A percentile compares a stretch with the other conserved stretches of the same genome.
phyloP scores from a whole-genome alignment of 2,888 invertebrate genomes.

The Platycheirus albimanus region DNA sequence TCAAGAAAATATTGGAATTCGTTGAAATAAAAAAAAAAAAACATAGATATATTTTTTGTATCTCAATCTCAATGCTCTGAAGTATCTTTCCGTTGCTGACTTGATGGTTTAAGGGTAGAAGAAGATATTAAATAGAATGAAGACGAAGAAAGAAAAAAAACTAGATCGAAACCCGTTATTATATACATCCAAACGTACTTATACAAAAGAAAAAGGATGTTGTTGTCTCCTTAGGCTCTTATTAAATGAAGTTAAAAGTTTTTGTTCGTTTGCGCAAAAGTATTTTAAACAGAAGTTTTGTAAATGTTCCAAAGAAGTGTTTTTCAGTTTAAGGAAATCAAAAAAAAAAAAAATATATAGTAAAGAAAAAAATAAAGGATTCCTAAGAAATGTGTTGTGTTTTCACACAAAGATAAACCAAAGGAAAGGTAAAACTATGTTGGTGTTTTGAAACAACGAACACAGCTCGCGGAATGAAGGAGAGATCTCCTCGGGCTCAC shows the following conservation, averaged over 20 bases:
- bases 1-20: constrained; percentile 23
- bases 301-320: constrained; percentile 23
- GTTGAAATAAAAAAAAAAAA: not conserved
- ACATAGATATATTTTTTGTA: not conserved
- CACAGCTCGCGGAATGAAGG: constrained; percentile 3
- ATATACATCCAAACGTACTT: constrained; percentile 4
- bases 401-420: constrained; percentile 29
- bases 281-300: constrained; percentile 33
- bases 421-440: constrained; percentile 23
- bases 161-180: constrained; percentile 14
- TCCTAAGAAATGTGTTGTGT: constrained; percentile 78
- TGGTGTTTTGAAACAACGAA: constrained; percentile 25
- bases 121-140: constrained; percentile 23
- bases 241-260: constrained; percentile 41
- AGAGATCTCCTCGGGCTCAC: not conserved
- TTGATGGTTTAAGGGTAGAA: constrained; percentile 3
- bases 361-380: constrained; percentile 73
- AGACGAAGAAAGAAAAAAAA: no score
- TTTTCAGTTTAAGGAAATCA: no score
- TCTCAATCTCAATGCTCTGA: not conserved
- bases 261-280: constrained; percentile 31
- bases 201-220: constrained; percentile 18
- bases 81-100: constrained; percentile 4
- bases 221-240: constrained; percentile 40
- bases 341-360: constrained; percentile 33